phyloP scores from a whole-genome alignment of 2,113 vertebrate genomes.

The Polypterus senegalus region DNA sequence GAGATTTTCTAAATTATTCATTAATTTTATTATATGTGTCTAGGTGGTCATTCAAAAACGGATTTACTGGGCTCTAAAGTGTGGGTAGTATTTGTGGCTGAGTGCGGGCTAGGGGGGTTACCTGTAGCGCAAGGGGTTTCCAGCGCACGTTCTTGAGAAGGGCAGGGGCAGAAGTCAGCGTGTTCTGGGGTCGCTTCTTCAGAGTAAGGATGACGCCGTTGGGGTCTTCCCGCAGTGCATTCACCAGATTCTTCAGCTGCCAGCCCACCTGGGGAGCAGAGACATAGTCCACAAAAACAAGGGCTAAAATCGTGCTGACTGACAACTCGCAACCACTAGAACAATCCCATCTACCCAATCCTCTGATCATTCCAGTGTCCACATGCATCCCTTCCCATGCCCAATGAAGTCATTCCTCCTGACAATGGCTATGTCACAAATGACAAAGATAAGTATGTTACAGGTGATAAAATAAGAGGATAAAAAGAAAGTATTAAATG shows the following conservation, averaged over 20 bases:
- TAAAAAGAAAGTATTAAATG: too few species aligned
- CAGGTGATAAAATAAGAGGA: too few species aligned
- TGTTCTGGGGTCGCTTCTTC: conserved; percentile 79
- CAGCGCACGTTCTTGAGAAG: conserved; percentile 76
- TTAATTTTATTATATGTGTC: too few species aligned
- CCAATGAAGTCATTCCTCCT: neutral
- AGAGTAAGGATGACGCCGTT: conserved; percentile 74
- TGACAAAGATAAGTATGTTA: too few species aligned
- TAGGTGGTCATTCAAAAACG: too few species aligned
- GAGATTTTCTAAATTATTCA: too few species aligned
- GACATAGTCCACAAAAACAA: conserved; percentile 12
- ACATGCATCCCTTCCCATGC: neutral
- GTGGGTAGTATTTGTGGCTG: conserved; percentile 31
- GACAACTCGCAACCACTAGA: neutral
- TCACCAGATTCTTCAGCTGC: conserved; percentile 81
- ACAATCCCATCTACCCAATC: too few species aligned
- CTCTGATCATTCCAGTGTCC: too few species aligned
- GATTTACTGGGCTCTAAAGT: too few species aligned
- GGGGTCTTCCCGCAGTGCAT: conserved; percentile 74
- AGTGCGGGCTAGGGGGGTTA: conserved; percentile 27
- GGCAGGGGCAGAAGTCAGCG: conserved; percentile 68
- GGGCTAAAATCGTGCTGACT: neutral
- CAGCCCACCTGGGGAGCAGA: conserved; percentile 65
- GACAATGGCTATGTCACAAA: too few species aligned
- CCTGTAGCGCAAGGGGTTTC: conserved; percentile 77